Base-by-base conservation (phyloP, 2,888 invertebrate species). In the Amphipyra berbera region DNA sequence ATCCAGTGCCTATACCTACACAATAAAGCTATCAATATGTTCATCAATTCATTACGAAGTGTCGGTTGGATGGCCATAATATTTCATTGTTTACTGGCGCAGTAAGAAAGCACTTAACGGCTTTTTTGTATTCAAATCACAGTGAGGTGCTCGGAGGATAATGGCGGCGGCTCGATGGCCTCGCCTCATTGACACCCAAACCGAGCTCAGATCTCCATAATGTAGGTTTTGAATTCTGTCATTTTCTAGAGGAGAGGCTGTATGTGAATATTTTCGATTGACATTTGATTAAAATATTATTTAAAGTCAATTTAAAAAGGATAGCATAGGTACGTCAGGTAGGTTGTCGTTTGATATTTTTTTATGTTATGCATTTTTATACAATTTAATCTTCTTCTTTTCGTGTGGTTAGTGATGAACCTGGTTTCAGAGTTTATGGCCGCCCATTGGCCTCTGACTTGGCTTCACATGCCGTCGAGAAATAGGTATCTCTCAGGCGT, bases 81-180 rank as follows among this genome's bases (percentile, higher is more conserved):
- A 75, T 74, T 76, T 79, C 73, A 83, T 87, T 84, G 84, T 86
- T 87, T 80, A 83, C 81, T 52, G 81, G 76, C 70, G 84, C 76
- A 66, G 79, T 81, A 84, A 88, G 86, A 89, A 88, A 91, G 89
- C 88, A 88, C 84, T 90, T 86, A 88, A 79, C 66, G 73, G 78
- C 79, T 77, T 79, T 90, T 91, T 86, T 73, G 88, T 92, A 94
- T 94, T 94, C 94, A 90, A 90, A 92, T 90, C 94, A 93, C 94
- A 91, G 69, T 63, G 73, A 55, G 58, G 61, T 68, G 64, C 59
- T 61, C 78, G 81, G 85, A 90, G 91, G 90, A 88, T 92, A 93
- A 92, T 91, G 90, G 90, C 76, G 62, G 40, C 45, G 54, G 61
- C 81, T 75, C 75, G 69, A 45, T 68, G 80, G 67, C 83, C 81